phyloP scores from a whole-genome alignment of 2,113 vertebrate species.

The Brachyhypopomus gauderio region DNA sequence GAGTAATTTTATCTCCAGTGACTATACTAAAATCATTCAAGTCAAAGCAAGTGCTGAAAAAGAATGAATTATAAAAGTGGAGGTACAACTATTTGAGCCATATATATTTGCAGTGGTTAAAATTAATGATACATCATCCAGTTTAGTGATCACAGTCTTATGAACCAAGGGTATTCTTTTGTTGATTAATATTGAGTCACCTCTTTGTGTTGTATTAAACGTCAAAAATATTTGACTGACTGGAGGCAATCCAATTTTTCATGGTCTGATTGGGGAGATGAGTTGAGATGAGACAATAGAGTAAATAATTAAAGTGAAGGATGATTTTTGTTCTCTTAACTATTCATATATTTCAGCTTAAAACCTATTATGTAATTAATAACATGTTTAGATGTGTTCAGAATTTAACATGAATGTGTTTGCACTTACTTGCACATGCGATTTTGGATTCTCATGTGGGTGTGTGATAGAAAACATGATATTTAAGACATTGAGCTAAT shows the following conservation, averaged over 20 bases:
- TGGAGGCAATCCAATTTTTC: neutral
- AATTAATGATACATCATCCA: neutral
- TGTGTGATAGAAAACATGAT: too few relatives aligned
- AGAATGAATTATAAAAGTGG: neutral
- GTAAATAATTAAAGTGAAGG: too few relatives aligned
- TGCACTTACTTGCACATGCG: too few relatives aligned
- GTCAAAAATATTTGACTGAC: neutral
- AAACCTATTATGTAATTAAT: too few relatives aligned
- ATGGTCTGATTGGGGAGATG: neutral
- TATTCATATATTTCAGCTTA: too few relatives aligned
- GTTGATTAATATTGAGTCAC: neutral
- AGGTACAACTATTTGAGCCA: neutral
- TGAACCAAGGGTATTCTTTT: neutral
- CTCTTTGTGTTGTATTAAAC: constrained; percentile 6
- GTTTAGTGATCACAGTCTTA: neutral
- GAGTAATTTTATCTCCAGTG: neutral
- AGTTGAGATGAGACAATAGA: neutral
- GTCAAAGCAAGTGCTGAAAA: neutral
- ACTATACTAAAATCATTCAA: neutral
- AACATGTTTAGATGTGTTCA: too few relatives aligned
- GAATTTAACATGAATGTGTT: too few relatives aligned
- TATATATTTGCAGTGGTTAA: neutral
- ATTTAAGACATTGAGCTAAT: too few relatives aligned
- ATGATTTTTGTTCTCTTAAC: too few relatives aligned
- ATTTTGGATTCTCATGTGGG: too few relatives aligned